Base-by-base conservation (phyloP, 1,140 invertebrate species). In the Apis dorsata region DNA sequence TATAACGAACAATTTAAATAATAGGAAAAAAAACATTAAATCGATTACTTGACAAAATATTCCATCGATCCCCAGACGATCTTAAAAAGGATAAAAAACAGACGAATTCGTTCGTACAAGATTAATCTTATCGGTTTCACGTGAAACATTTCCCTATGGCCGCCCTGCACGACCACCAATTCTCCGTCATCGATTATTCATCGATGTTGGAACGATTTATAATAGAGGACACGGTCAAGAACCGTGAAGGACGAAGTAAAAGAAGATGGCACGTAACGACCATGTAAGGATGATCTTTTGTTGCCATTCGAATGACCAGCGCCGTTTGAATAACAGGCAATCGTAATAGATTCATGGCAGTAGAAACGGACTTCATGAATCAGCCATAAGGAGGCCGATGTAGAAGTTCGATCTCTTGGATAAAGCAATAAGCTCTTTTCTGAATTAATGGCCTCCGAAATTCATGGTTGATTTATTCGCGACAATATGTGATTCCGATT, bases 311-410 rank as follows among this genome's bases (percentile, higher is more conserved):
- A 28, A 15, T 66, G 73, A 51, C 73, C 79, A 55, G 51, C 34
- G 34, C 72, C 24, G 19, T 60, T 70, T 77, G 55, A 55, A 28
- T 28, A 63, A 28, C 59, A 68, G 55, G 24, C 73, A 51, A 77
- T 70, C 65, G 80, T 70, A 82, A 82, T 77, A 77, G 80, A 82
- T 77, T 82, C 74, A 51, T 69, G 51, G 62, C 51, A 44, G 49
- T 60, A n/a, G 55, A 59, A 24, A 62, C 80, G 65, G 55, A 77
- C 55, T 82, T 62, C 65, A 82, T 82, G 80, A 82, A 82, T 82
- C 80, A 82, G 55, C 66, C 65, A 49, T 60, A 77, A 68, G 72
- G 63, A 81, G 63, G 34, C 53, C 62, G 44, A 59, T 68, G 44
- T 51, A 81, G 75, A 81, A 81, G 34, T 81, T 68, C 70, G 21